phyloP scores from a whole-genome alignment of 2,797 vertebrate genomes.

The Phoebastria nigripes region DNA sequence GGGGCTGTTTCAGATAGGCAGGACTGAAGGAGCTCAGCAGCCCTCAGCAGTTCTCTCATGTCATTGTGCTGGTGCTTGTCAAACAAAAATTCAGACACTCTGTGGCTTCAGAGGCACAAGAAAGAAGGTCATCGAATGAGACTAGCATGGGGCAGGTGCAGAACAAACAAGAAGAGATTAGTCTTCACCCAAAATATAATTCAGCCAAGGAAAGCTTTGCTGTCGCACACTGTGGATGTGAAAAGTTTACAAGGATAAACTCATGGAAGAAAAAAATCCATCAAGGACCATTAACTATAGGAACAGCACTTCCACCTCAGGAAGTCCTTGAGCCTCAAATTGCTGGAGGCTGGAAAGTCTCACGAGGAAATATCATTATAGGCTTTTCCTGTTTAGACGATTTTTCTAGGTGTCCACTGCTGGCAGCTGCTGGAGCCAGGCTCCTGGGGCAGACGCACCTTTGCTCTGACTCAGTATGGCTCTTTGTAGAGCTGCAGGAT shows the following conservation, averaged over 20 bases:
- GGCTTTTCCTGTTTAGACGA: not conserved
- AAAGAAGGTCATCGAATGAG: not conserved
- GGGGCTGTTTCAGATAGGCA: not conserved
- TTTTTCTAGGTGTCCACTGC: not conserved
- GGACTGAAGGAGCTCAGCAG: not conserved
- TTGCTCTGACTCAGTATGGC: not conserved
- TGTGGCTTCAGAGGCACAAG: not conserved
- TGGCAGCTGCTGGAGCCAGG: not conserved
- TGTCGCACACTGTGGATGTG: not conserved
- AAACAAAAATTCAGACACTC: not conserved
- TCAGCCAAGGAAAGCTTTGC: not conserved
- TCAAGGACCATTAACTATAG: not conserved
- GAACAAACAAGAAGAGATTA: not conserved
- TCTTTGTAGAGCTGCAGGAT: not conserved
- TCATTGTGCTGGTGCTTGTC: not conserved
- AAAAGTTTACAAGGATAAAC: not conserved
- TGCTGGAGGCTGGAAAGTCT: not conserved
- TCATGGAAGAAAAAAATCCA: not conserved
- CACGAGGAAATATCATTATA: not conserved
- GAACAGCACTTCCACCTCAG: constrained; percentile 2
- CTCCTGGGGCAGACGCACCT: not conserved
- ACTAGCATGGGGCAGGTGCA: not conserved
- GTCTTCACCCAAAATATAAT: not conserved
- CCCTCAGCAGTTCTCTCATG: not conserved
- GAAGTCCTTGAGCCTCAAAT: constrained; percentile 6